These are phyloP conservation scores for Hydrocynus forskahlii DNA, from an alignment of 2,797 vertebrate species.

Conservation along the genomic window DNA sequence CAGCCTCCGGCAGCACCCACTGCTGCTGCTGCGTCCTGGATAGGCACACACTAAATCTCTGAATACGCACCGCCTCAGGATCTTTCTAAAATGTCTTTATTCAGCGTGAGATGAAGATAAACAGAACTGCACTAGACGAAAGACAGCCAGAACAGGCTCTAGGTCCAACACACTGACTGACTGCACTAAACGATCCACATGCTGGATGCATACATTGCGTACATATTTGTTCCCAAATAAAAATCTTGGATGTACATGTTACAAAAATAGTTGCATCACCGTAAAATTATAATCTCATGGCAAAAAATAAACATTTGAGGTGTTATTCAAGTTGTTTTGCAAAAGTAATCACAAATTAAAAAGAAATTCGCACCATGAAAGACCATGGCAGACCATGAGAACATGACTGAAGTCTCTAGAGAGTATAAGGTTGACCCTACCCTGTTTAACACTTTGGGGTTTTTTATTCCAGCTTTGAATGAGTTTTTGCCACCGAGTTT, in stretches of 20 bases:
- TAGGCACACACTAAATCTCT: constrained; percentile 17
- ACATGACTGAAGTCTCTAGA: constrained; percentile 44
- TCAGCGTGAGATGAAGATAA: constrained; percentile 69
- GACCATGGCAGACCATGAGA: constrained; percentile 45
- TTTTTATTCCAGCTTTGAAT: constrained; percentile 38
- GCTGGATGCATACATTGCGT: constrained; percentile 45
- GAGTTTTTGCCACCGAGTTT: constrained; percentile 46
- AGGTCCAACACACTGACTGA: constrained; percentile 45
- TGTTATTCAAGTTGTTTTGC: constrained; percentile 55
- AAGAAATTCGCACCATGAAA: constrained; percentile 55
- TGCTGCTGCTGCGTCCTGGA: not conserved
- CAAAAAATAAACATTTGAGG: constrained; percentile 62
- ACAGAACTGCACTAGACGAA: constrained; percentile 61
- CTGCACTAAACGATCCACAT: constrained; percentile 56
- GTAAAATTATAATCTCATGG: constrained; percentile 76
- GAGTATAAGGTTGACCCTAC: constrained; percentile 53
- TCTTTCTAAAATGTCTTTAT: constrained; percentile 79
- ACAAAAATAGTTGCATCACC: constrained; percentile 82
- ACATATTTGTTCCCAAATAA: constrained; percentile 52
- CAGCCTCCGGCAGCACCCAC: not conserved
- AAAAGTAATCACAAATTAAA: constrained; percentile 51
- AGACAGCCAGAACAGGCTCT: constrained; percentile 47
- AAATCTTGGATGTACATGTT: constrained; percentile 65
- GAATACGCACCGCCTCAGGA: constrained; percentile 18
- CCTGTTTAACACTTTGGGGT: constrained; percentile 58